Base-by-base conservation (phyloP, 2,888 invertebrate species). In the Xanthia togata region DNA sequence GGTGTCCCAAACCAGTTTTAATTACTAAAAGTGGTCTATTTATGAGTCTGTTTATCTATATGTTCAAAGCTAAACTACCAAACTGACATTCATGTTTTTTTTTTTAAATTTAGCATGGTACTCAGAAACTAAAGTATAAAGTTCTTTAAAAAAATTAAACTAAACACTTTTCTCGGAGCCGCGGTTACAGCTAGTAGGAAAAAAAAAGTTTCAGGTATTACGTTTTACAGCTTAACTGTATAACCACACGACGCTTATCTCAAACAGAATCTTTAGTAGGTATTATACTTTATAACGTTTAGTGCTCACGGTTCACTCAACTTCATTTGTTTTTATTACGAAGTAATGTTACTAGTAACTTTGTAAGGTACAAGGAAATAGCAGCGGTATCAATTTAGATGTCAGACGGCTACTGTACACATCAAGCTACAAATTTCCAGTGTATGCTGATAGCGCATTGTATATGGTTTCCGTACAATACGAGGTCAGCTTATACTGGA, bases 191-290 rank as follows among this genome's bases (percentile, higher is more conserved):
- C 1, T 69, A 41, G 0, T 41, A 41, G 23, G n/a, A 62, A 47
- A 68, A 38, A 57, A 71, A 50, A n/a, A 23, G 41, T 83, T 70
- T 44, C 57, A 63, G 41, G 47, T 57, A 62, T 74, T 57, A 59
- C 8, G 31, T 78, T 84, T 77, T 62, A 63, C 57, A 71, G 67
- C 44, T 70, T 74, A 78, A 76, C 64, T 73, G 38, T 85, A 68
- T 68, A 78, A 70, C 60, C 64, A 44, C 38, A 55, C 47, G 50
- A 53, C 55, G 11, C 55, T 67, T 82, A 86, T 79, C 79, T 57
- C 57, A 31, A 78, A 65, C 65, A 11, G 12, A 70, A 79, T 86
- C 73, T 84, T 74, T 57, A 84, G 47, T 71, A 47, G 4, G 35
- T 47, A 50, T 20, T 17, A 5, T 5, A 20, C 47, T 20, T 5